phyloP scores from a whole-genome alignment of 2,797 vertebrate genomes.

The Ceyx erithaca region DNA sequence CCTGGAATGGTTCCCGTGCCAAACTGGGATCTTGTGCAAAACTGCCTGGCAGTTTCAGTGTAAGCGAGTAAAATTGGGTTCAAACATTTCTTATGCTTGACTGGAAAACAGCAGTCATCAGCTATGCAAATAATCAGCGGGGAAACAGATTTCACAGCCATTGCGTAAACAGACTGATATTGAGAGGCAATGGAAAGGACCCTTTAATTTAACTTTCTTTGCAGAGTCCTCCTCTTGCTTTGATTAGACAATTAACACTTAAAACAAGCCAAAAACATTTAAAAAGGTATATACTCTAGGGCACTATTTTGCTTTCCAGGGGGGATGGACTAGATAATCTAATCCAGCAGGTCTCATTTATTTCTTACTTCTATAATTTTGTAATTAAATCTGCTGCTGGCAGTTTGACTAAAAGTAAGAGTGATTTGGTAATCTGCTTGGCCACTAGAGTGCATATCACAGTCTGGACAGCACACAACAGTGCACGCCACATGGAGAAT shows the following conservation, averaged over 20 bases:
- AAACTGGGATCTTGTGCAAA: conserved; percentile 39
- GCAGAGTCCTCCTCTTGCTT: conserved; percentile 3
- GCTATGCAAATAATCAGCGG: conserved; percentile 19
- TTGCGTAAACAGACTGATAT: background rate
- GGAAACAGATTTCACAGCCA: conserved; percentile 33
- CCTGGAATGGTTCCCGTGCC: conserved; percentile 60
- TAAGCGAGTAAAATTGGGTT: conserved; percentile 35
- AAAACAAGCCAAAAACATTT: conserved; percentile 42
- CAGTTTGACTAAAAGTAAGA: conserved; percentile 51
- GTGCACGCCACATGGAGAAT: background rate
- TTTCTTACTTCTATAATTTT: conserved; percentile 60
- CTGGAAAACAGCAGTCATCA: conserved; percentile 40
- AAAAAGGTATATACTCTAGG: background rate
- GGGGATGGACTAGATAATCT: conserved; percentile 32
- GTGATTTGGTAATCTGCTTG: conserved; percentile 47
- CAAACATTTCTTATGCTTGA: conserved; percentile 60
- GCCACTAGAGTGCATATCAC: background rate
- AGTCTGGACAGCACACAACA: background rate
- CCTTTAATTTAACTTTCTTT: conserved; percentile 32
- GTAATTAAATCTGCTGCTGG: conserved; percentile 64
- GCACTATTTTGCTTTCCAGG: conserved; percentile 8
- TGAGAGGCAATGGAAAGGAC: background rate
- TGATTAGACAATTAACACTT: conserved; percentile 43
- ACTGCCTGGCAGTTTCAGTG: conserved; percentile 16
- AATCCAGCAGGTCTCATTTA: conserved; percentile 53